A percentile compares a stretch with the other conserved stretches of the same genome.
Conservation (phyloP, 2,888 invertebrate species). For the Sesamia inferens region DNA sequence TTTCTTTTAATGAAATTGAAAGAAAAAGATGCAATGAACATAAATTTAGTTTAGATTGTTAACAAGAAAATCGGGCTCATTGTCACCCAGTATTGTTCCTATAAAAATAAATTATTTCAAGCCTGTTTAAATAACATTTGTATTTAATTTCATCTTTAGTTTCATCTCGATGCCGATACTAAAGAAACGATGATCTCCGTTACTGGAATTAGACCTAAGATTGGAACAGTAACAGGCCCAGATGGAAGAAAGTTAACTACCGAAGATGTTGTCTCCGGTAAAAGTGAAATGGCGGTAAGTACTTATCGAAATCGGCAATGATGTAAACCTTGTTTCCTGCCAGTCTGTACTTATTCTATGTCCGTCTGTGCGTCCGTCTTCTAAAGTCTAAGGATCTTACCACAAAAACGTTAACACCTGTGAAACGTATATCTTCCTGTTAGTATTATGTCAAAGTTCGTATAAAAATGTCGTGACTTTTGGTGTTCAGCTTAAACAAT, state of each 20-base stretch:
- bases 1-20: too few relatives aligned
- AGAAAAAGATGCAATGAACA: too few relatives aligned
- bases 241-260: constrained; percentile 60
- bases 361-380: too few relatives aligned
- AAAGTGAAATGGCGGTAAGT: constrained; percentile 66
- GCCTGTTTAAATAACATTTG: neutral
- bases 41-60: too few relatives aligned
- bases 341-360: neutral
- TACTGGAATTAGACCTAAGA: constrained; percentile 63
- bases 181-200: constrained; percentile 68
- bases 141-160: constrained; percentile 64
- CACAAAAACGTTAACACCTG: too few relatives aligned
- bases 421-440: too few relatives aligned
- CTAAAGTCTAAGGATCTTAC: neutral
- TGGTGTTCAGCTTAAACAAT: too few relatives aligned
- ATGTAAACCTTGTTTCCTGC: neutral
- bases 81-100: neutral
- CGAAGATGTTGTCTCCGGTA: constrained; percentile 56
- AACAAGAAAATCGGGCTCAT: too few relatives aligned
- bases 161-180: constrained; percentile 67
- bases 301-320: neutral
- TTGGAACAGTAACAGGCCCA: constrained; percentile 65
- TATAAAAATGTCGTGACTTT: too few relatives aligned
- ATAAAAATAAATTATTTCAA: neutral
- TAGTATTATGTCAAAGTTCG: too few relatives aligned